These are phyloP conservation scores for Steatornis caripensis DNA, from an alignment of 2,113 vertebrate species.

Conservation along the genomic window DNA sequence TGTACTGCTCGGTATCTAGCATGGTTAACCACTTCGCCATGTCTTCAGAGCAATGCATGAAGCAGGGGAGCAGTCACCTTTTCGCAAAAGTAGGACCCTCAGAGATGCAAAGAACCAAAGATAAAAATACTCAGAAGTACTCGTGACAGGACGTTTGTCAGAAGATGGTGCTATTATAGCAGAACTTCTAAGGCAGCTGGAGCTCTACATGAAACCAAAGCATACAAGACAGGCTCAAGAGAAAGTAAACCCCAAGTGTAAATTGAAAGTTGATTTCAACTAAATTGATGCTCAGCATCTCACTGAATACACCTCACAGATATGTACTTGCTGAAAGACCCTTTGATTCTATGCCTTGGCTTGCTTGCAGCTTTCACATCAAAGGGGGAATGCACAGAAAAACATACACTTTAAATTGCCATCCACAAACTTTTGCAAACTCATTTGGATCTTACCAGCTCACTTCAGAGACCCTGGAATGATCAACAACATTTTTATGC, in stretches of 20 bases:
- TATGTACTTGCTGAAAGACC: neutral
- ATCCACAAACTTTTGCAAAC: neutral
- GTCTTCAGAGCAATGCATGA: neutral
- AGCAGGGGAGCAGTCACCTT: neutral
- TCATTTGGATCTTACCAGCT: neutral
- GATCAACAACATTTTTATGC: neutral
- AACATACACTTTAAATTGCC: neutral
- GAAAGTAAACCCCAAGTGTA: neutral
- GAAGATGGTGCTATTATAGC: slow-evolving; percentile 52
- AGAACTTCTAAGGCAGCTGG: neutral
- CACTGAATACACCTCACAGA: neutral
- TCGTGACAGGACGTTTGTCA: neutral
- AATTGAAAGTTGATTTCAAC: neutral
- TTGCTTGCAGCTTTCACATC: neutral
- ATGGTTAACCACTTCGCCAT: neutral
- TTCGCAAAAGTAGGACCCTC: neutral
- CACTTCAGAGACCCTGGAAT: neutral
- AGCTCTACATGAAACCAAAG: neutral
- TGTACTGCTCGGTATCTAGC: neutral
- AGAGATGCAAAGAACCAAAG: neutral
- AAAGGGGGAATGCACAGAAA: neutral
- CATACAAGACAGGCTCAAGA: neutral
- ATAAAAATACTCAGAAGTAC: neutral
- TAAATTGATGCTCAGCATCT: neutral
- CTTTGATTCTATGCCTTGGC: neutral